Conservation (phyloP, 2,888 invertebrate species). For the Eucera pruinosa region DNA sequence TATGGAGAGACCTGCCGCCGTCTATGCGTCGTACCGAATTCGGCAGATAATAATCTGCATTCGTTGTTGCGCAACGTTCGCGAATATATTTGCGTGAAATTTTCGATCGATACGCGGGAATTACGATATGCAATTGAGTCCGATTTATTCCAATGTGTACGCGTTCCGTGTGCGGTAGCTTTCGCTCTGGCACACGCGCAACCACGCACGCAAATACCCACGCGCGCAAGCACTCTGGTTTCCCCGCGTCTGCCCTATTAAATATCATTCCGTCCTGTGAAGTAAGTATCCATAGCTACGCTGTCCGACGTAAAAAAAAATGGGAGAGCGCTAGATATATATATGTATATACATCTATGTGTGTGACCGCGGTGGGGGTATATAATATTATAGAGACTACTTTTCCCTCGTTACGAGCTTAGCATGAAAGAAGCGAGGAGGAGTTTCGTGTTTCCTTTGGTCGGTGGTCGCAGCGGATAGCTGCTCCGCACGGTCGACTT, state of each 20-base stretch:
- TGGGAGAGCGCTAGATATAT: not conserved
- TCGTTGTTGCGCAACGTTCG: not conserved
- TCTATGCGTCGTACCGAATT: not conserved
- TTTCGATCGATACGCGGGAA: no score
- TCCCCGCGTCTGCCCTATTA: no score
- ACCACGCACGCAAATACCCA: no score
- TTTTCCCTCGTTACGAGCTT: constrained; percentile 12
- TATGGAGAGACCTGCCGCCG: constrained; percentile 48
- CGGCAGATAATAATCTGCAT: not conserved
- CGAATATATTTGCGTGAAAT: no score
- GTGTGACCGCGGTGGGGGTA: constrained; percentile 13
- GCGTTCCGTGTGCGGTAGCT: no score
- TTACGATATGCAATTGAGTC: no score
- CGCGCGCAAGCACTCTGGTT: no score
- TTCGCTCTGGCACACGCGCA: no score
- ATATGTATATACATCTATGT: no score
- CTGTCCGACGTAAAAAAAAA: not conserved
- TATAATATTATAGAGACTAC: not conserved
- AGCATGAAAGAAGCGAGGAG: constrained; percentile 32
- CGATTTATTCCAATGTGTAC: no score
- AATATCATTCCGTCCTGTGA: no score
- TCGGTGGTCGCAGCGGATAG: constrained; percentile 48
- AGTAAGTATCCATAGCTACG: no score
- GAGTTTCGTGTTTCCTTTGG: constrained; percentile 56
- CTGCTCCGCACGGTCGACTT: constrained; percentile 55